A percentile compares a stretch with the other conserved stretches of the same genome.
Conservation (phyloP, 2,888 invertebrate species). For the Lasioglossum figueresi region DNA sequence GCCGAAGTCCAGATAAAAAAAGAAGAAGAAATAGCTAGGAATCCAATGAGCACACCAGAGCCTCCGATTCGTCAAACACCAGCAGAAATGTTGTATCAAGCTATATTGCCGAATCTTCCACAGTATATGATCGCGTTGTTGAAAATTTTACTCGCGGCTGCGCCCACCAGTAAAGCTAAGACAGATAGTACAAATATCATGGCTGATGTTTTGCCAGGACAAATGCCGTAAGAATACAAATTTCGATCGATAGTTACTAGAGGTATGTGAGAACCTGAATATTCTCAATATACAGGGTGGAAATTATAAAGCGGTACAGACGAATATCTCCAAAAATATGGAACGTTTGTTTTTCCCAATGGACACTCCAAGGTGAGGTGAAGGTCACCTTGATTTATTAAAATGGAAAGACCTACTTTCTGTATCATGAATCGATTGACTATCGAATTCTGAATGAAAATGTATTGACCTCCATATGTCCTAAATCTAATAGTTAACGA, state of each 20-base stretch:
- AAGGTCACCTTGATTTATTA: no score
- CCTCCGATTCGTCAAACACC: slow-evolving; percentile 92
- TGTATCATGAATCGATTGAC: no score
- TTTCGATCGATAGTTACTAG: neutral
- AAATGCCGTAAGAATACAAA: slow-evolving; percentile 91
- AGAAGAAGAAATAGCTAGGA: slow-evolving; percentile 95
- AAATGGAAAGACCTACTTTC: no score
- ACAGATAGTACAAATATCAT: slow-evolving; percentile 99
- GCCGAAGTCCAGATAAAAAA: slow-evolving; percentile 96
- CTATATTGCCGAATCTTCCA: slow-evolving; percentile 97
- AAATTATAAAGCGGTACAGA: no score
- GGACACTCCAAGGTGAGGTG: no score
- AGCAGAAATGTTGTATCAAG: slow-evolving; percentile 95
- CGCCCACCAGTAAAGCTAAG: slow-evolving; percentile 99
- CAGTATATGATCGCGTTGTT: slow-evolving; percentile 99
- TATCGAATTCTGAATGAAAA: no score
- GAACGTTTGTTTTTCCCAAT: no score
- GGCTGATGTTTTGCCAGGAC: slow-evolving; percentile 98
- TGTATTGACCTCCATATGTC: no score
- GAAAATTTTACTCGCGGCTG: slow-evolving; percentile 98
- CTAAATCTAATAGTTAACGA: no score
- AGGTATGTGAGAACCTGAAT: neutral
- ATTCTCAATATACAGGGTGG: no score
- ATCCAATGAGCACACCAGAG: slow-evolving; percentile 95
- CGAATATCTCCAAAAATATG: no score